Evolutionary conservation across 1,140 invertebrate species (phyloP), one percentile per base, ranked within the genome.

Genomic region (Dufourea novaeangliae): DNA sequence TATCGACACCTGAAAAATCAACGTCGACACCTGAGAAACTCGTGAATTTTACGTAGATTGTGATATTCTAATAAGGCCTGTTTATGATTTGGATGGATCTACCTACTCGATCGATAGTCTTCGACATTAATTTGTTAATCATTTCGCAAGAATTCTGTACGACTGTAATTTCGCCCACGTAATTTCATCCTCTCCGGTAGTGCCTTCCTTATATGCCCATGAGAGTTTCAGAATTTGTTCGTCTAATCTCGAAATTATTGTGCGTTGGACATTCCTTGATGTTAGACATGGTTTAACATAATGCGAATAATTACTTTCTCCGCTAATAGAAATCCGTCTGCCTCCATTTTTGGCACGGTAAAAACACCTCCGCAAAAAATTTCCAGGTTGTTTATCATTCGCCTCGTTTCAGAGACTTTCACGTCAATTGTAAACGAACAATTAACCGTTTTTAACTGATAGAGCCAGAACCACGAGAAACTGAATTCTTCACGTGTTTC

Each of bases 401-500:
- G 44, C 25, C 32, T 52, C 64, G 50, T 46, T 34, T 22, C 50
- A 22, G 3, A 22, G 32, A 34, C n/a, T 67, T 67, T 67, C 64
- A 32, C 46, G 14, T 29, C 14, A 10, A 67, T 12, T 6, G 14
- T 25, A 17, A 17, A 12, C 6, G 3, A 22, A 22, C 20, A 4
- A 2, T 67, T 12, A 22, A 25, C n/a, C 22, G 6, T 14, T 34
- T 52, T n/a, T 34, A n/a, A 3, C 17, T 1, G 57, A 29, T 14
- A 7, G 10, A 56, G 10, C n/a, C n/a, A n/a, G n/a, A n/a, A n/a
- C n/a, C n/a, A n/a, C n/a, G n/a, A n/a, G n/a, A n/a, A n/a, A n/a
- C n/a, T n/a, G n/a, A n/a, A n/a, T n/a, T n/a, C n/a, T n/a, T n/a
- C n/a, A n/a, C n/a, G n/a, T n/a, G n/a, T n/a, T n/a, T n/a, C n/a